These are phyloP conservation scores for Takifugu ocellatus DNA, from an alignment of 2,797 vertebrate genomes.

Conservation along the genomic window DNA sequence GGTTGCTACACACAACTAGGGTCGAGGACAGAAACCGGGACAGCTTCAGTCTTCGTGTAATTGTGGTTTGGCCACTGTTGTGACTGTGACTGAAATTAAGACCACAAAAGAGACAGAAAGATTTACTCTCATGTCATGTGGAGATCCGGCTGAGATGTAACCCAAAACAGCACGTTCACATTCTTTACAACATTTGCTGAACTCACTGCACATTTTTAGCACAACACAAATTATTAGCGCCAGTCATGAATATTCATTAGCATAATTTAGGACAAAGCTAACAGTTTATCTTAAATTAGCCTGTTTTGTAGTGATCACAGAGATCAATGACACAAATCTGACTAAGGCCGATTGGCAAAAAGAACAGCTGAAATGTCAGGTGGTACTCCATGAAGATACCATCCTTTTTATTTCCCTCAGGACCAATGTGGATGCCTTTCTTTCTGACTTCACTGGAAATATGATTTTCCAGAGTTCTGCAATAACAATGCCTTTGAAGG, in stretches of 20 bases:
- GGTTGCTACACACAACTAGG: too few species aligned
- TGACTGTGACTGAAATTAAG: too few species aligned
- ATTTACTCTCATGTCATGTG: not conserved
- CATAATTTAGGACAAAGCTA: constrained; percentile 28
- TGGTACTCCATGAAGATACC: constrained; percentile 8
- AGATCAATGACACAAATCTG: constrained; percentile 45
- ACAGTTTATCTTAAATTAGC: constrained; percentile 80
- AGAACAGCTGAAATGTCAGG: constrained; percentile 7
- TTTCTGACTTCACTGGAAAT: too few species aligned
- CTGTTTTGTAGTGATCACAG: constrained; percentile 62
- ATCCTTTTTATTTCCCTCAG: not conserved
- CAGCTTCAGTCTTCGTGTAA: too few species aligned
- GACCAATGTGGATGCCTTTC: too few species aligned
- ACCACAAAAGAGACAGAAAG: not conserved
- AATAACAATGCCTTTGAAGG: not conserved
- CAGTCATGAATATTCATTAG: constrained; percentile 75
- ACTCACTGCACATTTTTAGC: constrained; percentile 76
- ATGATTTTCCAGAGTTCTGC: too few species aligned
- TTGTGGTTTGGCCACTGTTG: too few species aligned
- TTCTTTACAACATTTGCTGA: constrained; percentile 37
- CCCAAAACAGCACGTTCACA: constrained; percentile 6
- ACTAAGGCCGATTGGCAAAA: too few species aligned
- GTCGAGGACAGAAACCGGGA: too few species aligned
- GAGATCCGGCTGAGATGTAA: constrained; percentile 12
- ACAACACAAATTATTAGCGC: constrained; percentile 72